Conservation (phyloP, 2,888 invertebrate genomes). For the Unio delphinus region DNA sequence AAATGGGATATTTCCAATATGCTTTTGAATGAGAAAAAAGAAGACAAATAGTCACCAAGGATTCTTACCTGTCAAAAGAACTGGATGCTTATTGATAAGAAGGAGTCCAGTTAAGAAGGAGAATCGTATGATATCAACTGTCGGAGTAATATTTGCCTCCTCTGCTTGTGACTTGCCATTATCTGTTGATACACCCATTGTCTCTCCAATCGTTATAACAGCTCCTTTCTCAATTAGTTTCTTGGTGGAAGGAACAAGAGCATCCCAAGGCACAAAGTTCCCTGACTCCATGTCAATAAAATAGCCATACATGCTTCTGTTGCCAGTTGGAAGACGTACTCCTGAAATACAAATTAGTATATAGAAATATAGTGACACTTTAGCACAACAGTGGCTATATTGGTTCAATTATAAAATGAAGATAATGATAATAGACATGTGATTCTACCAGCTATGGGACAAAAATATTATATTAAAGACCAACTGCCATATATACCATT, state of each 20-base stretch:
- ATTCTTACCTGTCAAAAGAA: slow-evolving; percentile 67
- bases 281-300: slow-evolving; percentile 71
- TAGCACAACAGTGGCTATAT: no score
- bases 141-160: slow-evolving; percentile 66
- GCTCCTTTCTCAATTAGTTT: slow-evolving; percentile 69
- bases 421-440: no score
- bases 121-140: slow-evolving; percentile 70
- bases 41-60: not conserved
- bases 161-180: slow-evolving; percentile 47
- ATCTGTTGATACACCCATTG: slow-evolving; percentile 55
- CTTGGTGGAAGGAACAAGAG: slow-evolving; percentile 67
- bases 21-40: no score
- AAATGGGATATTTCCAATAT: no score
- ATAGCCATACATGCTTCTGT: slow-evolving; percentile 68
- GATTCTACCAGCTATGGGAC: no score
- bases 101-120: slow-evolving; percentile 67
- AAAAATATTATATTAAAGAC: no score
- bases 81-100: slow-evolving; percentile 66
- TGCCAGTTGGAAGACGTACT: slow-evolving; percentile 68
- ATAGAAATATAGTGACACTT: no score
- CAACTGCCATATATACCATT: no score
- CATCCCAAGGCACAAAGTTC: slow-evolving; percentile 69
- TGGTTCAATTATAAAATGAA: no score
- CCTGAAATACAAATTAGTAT: slow-evolving; percentile 47
- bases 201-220: slow-evolving; percentile 67